Percentiles rank a stretch among this genome's conserved stretches.
Evolutionary conservation across 2,888 invertebrate genomes (phyloP).

Genomic region (Norana najaformis): DNA sequence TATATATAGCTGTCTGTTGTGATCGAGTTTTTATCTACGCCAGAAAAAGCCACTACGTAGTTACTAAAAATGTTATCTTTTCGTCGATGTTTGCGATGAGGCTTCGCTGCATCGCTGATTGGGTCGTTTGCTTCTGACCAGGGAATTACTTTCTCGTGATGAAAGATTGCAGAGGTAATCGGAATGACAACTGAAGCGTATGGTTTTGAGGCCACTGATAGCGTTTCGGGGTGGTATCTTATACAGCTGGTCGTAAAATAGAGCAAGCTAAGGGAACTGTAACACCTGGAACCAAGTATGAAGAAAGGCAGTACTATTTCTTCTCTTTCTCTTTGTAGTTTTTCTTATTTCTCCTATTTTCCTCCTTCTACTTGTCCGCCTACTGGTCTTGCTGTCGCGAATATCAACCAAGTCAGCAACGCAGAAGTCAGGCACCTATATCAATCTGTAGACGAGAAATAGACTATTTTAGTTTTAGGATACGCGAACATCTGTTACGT

Average conservation of each 20-base stretch:
- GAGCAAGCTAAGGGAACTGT: not conserved
- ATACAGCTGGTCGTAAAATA: not conserved
- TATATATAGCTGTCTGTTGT: not conserved
- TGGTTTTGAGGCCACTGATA: not conserved
- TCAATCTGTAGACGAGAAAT: no score
- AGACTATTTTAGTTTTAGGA: not conserved
- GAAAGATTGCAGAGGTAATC: not conserved
- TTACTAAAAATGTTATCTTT: not conserved
- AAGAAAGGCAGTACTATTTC: not conserved
- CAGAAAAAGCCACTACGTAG: not conserved
- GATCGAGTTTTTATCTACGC: no score
- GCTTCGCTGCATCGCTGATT: not conserved
- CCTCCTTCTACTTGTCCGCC: not conserved
- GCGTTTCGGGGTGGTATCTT: not conserved
- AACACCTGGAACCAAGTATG: not conserved
- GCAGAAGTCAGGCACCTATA: not conserved
- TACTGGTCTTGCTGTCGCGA: not conserved
- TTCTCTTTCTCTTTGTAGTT: not conserved
- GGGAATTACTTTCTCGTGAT: not conserved
- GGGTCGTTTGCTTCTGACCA: not conserved
- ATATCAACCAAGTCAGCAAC: not conserved
- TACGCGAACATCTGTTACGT: not conserved
- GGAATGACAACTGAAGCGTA: not conserved
- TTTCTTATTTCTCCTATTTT: not conserved
- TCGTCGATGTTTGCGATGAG: not conserved